Base-by-base conservation (phyloP, 1,140 invertebrate species). In the Sminthurides bifidus region DNA sequence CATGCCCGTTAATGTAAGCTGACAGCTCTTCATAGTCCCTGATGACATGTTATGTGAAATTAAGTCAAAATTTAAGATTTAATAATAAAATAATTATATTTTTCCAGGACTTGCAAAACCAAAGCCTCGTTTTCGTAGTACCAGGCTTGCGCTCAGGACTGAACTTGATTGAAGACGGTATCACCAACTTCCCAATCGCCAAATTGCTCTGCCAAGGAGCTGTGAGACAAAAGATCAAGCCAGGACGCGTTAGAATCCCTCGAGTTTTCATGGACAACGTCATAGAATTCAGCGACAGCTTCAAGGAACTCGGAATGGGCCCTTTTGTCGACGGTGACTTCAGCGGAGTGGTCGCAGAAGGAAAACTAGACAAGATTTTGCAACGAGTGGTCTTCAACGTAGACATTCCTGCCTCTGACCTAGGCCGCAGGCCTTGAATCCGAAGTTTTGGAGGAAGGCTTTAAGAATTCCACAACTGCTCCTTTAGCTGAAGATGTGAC, bases 161-260 rank as follows among this genome's bases (percentile, higher is more conserved):
- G 4, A 49, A 59, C 49, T 21, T 59, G 15, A 58, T 64, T 43
- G 63, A 64, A 33, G 56, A 64, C n/a, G 59, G 59, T 12, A 21
- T 64, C 1, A 26, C 15, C 15, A 40, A 61, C 3, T 43, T 54
- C n/a, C 38, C 55, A 14, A 12, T 38, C 21, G 52, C 24, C 33
- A 17, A 59, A 45, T 41, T 64, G 17, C 26, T 61, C 4, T 64
- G 63, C 48, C 59, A 64, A 52, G 58, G 60, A 56, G 21, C 43
- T 21, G 54, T 59, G 15, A 55, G 60, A 60, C 24, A 45, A 33
- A 51, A 54, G 12, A 49, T 27, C 14, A 29, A 54, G 12, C 8
- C 31, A n/a, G 52, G 55, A 26, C 15, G 56, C 12, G 30, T 64
- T 4, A 35, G 63, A 35, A 19, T 64, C 12, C 63, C 63, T 21